These are phyloP conservation scores for Anastrepha obliqua DNA, from an alignment of 1,140 invertebrate genomes.

Conservation along the genomic window DNA sequence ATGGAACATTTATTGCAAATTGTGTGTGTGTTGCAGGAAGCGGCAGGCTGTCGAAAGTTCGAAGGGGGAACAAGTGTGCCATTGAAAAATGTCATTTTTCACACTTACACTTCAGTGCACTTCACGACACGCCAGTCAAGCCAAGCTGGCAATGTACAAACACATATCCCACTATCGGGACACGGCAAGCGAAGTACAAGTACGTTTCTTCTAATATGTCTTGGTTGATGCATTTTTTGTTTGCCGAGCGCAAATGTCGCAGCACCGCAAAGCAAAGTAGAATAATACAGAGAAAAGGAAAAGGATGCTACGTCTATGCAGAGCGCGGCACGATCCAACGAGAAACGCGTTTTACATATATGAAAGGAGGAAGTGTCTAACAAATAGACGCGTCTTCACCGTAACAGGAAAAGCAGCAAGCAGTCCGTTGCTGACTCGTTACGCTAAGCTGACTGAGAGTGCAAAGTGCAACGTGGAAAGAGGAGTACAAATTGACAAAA, in stretches of 20 bases:
- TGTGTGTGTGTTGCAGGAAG: not conserved
- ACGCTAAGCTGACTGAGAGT: constrained; percentile 3
- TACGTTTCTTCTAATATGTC: constrained; percentile 13
- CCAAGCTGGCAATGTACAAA: not conserved
- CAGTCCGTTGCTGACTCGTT: not conserved
- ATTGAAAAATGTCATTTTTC: constrained; percentile 49
- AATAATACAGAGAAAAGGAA: not conserved
- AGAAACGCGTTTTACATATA: not conserved
- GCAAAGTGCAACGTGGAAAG: constrained; percentile 32
- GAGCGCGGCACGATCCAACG: not conserved
- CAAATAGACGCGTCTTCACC: constrained; percentile 4
- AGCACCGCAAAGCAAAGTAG: constrained; percentile 2
- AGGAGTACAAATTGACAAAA: constrained; percentile 33
- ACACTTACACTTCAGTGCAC: constrained; percentile 25
- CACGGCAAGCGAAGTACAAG: not conserved
- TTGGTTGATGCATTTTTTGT: constrained; percentile 1
- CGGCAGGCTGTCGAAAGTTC: not conserved
- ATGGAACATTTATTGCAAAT: not conserved
- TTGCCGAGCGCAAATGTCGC: constrained; percentile 39
- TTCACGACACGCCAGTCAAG: not conserved
- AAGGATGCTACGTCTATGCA: not conserved
- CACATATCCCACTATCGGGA: not conserved
- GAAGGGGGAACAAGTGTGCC: not conserved
- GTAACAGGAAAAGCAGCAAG: not conserved
- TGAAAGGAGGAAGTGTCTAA: not conserved